These are phyloP conservation scores for Tragelaphus buxtoni DNA, from an alignment of 2,113 vertebrate species.

Conservation along the genomic window DNA sequence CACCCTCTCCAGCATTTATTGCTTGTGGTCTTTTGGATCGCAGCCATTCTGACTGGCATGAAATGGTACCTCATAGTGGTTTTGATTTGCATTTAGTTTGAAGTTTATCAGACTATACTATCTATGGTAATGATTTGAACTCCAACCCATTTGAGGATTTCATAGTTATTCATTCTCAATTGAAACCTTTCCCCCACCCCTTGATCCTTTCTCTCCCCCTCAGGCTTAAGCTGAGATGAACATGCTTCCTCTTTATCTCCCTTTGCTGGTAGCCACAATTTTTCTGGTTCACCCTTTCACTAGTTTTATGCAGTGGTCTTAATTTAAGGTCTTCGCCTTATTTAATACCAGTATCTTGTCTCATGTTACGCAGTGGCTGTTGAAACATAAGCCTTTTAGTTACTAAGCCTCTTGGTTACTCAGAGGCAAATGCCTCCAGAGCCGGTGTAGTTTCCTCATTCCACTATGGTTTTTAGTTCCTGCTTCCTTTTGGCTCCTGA, in stretches of 20 bases:
- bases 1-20: too few species aligned
- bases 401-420: background rate
- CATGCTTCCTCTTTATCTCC: background rate
- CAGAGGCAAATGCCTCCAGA: background rate
- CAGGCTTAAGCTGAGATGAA: background rate
- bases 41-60: too few species aligned
- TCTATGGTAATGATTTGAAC: background rate
- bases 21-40: too few species aligned
- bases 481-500: background rate
- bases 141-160: background rate
- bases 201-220: background rate
- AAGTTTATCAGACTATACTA: background rate
- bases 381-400: background rate
- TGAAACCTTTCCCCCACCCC: background rate
- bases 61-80: too few species aligned
- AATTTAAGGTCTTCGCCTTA: background rate
- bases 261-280: background rate
- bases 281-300: constrained; percentile 14
- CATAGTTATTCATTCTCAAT: background rate
- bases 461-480: background rate
- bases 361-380: background rate
- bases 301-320: background rate
- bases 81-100: background rate
- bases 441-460: background rate
- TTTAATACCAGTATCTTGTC: background rate